Evolutionary conservation across 1,140 invertebrate species (phyloP), one percentile per base, ranked within the genome.

Genomic region (Anastatus disparis): DNA sequence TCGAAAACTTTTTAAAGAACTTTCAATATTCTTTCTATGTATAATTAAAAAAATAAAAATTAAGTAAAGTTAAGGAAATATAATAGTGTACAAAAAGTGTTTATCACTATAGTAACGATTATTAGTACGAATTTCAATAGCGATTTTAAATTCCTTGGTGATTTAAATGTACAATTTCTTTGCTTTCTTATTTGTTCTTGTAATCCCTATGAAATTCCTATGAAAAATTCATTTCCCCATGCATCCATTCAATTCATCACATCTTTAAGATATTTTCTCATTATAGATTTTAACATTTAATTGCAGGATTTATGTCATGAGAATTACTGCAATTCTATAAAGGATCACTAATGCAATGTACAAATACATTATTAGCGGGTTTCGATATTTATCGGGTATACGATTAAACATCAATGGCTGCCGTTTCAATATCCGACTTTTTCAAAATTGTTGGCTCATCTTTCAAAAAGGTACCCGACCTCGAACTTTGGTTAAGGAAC

Each of bases 401-500:
- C 29, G 20, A 53, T 72, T 59, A 58, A 70, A 74, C 40, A 38
- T 81, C 81, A 35, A 84, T 83, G 61, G 86, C 81, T 29, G 82
- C 77, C 7, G 84, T 80, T 63, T 84, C 82, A 59, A 87, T 81
- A 53, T 85, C 84, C 3, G 81, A 74, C 35, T 85, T 87, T 52
- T 88, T 87, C 17, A 89, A 77, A 74, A 89, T 86, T 13, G 89
- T 84, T 53, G 90, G 84, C 79, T 93, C 91, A 75, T 93, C 92
- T 79, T 92, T 93, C 9, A 92, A 82, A 76, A 93, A 93, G 0
- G 92, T 93, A 12, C 90, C 89, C 0, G 92, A 93, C 66, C 91
- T 83, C 12, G 86, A 87, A 50, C 86, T 86, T 27, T 87, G 85
- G 7, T 81, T 86, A 4, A 81, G 79, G 70, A 71, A 71, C 63